Percentiles rank a stretch among this genome's conserved stretches.
These are phyloP conservation scores for Esox masquinongy DNA, from an alignment of 2,797 vertebrate species.

Conservation along the genomic window DNA sequence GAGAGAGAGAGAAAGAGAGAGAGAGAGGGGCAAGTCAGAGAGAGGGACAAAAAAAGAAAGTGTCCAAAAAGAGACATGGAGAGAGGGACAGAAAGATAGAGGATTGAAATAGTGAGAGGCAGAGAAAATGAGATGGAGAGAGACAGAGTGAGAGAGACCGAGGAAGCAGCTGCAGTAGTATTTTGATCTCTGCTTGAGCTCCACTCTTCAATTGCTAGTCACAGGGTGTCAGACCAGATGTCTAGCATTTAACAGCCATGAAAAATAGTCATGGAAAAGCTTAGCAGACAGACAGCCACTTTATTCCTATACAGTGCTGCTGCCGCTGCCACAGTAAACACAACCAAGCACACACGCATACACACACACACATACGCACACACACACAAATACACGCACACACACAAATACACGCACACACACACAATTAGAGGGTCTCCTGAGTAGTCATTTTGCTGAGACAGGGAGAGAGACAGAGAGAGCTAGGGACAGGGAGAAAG, in stretches of 20 bases:
- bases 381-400: slow-evolving; percentile 48
- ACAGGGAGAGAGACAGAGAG: too few relatives aligned
- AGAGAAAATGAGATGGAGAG: too few relatives aligned
- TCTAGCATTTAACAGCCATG: slow-evolving; percentile 71
- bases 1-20: too few relatives aligned
- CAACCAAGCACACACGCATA: slow-evolving; percentile 15
- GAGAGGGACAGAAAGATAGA: too few relatives aligned
- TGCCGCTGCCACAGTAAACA: slow-evolving; percentile 53
- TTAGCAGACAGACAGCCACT: slow-evolving; percentile 42
- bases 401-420: slow-evolving; percentile 10
- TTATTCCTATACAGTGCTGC: slow-evolving; percentile 40
- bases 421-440: too few relatives aligned
- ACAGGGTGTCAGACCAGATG: slow-evolving; percentile 67
- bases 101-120: too few relatives aligned
- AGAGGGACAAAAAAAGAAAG: too few relatives aligned
- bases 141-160: not conserved
- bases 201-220: slow-evolving; percentile 67
- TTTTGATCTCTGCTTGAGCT: slow-evolving; percentile 75
- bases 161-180: slow-evolving; percentile 44
- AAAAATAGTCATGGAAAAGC: slow-evolving; percentile 59
- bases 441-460: too few relatives aligned
- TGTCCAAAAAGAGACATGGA: too few relatives aligned
- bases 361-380: slow-evolving; percentile 57
- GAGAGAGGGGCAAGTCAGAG: too few relatives aligned
- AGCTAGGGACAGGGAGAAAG: not conserved